Evolutionary conservation across 2,113 vertebrate genomes (phyloP), one percentile per base, ranked within the genome.

Genomic region (Tapirus terrestris): DNA sequence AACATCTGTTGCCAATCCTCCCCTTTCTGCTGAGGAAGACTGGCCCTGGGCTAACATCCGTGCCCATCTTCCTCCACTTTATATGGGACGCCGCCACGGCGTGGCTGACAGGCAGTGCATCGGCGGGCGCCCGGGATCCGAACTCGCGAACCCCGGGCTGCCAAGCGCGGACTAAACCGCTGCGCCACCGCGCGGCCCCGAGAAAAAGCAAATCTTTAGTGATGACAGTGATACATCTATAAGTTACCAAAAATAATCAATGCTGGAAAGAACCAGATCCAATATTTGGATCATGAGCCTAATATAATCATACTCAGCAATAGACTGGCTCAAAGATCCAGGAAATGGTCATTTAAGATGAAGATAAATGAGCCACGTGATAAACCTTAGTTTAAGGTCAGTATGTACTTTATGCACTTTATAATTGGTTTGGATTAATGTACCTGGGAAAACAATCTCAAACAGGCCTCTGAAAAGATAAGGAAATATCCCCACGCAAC

Each of bases 261-360:
- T 10, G 16, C 21, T 53, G 48, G 21, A 77, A 81, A 67, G 14
- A 93, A 79, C 2, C 8, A 86, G 61, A 82, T 2, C 16, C 29
- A 79, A 80, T 31, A 60, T 65, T 43, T 33, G 36, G 36, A 89
- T 76, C n/a, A 20, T 25, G 1, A 92, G 36, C 33, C 53, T 90
- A 81, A 67, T 23, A 95, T 72, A 81, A 94, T 16, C 39, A 72
- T 5, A 60, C 2, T 58, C 12, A 80, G 33, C 11, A 89, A 87
- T 0, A 82, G 25, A 72, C 4, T 72, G 51, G 31, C 68, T 84
- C 39, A 85, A 86, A 68, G 36, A 96, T 68, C 25, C 39, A 90
- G 67, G 48, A 83, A 92, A 95, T 20, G 43, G 70, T 33, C n/a
- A n/a, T 43, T 89, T 92, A 48, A 95, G 86, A 94, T 48, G 39